Base-by-base conservation (phyloP, 2,888 invertebrate genomes). In the Noctua comes region DNA sequence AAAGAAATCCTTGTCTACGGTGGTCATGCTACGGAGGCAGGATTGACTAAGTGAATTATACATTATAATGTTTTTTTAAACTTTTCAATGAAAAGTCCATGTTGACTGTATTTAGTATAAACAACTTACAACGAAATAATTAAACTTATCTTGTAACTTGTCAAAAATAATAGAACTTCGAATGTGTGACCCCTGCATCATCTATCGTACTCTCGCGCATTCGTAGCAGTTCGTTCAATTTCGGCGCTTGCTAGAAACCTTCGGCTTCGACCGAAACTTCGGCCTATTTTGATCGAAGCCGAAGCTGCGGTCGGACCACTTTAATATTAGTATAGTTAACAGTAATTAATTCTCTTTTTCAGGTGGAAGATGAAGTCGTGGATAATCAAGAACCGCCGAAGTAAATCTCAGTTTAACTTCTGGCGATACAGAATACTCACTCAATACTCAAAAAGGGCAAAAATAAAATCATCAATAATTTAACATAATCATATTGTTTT, bases 361-460 rank as follows among this genome's bases (percentile, higher is more conserved):
- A 96, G 96, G 95, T 96, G 16, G 96, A 96, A 81, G 96, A 96
- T 21, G 95, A 95, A 77, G 85, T 92, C 21, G 85, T 89, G 0
- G 94, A 93, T 68, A 90, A 89, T 51, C 86, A 91, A 6, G 94
- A 94, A 76, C 89, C 87, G 59, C 88, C 91, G n/a, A 94, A 94
- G 89, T 93, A 90, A 93, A 79, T 71, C 13, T 43, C 7, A 62
- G n/a, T 57, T 73, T 51, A 77, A 51, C 27, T 36, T 48, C 4
- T 68, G 36, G 40, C 31, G 74, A 78, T 36, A 31, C 31, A 68
- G 21, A 79, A 86, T 84, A 84, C 84, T 86, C 86, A 73, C 51
- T 8, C 76, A 76, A 86, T 83, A 76, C 77, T 80, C 80, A 66
- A 69, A 16, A 27, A 57, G 16, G 62, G 13, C n/a, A 68, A 79